Evolutionary conservation across 1,140 invertebrate species (phyloP).

Genomic region (Meloidogyne floridensis): DNA sequence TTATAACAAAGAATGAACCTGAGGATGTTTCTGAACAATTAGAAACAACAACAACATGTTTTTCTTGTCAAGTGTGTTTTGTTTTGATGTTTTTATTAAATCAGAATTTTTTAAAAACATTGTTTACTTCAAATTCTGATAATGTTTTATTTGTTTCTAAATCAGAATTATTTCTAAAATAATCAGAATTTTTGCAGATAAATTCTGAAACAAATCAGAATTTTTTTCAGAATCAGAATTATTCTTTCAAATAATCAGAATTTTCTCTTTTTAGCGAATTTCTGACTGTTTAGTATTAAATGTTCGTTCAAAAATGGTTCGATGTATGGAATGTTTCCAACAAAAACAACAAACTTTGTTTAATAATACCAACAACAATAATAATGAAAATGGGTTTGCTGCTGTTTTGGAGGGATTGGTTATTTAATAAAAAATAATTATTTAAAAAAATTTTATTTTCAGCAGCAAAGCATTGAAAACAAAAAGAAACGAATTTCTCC

Average conservation of each 20-base stretch:
- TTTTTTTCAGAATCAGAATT: background rate
- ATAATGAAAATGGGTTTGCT: conserved; percentile 7
- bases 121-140: background rate
- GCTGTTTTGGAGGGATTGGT: background rate
- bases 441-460: background rate
- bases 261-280: conserved; percentile 8
- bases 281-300: conserved; percentile 6
- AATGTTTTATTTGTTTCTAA: too few species aligned
- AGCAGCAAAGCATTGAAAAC: conserved; percentile 7
- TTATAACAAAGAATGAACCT: background rate
- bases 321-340: background rate
- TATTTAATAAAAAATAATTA: background rate
- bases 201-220: background rate
- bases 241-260: background rate
- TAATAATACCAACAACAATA: conserved; percentile 6
- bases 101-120: background rate
- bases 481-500: background rate
- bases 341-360: background rate
- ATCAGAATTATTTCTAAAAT: too few species aligned
- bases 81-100: background rate
- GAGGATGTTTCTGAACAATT: background rate
- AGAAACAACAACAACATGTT: background rate
- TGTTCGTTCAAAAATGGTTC: background rate
- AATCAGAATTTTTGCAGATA: too few species aligned
- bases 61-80: background rate